Percentiles rank a stretch among this genome's conserved stretches.
Conservation (phyloP, 2,888 invertebrate species). For the Megastigmus dorsalis region DNA sequence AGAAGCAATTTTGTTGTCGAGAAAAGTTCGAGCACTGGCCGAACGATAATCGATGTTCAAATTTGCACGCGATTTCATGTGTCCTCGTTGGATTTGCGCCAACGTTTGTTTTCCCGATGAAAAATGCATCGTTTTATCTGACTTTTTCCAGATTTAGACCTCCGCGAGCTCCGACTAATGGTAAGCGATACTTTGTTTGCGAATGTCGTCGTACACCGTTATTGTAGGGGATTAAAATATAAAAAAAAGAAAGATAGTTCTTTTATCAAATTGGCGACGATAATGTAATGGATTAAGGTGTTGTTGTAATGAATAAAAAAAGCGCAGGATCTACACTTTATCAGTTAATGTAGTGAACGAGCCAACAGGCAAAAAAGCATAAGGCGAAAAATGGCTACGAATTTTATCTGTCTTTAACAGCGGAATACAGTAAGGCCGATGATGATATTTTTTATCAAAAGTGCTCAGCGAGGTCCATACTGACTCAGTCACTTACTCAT, state of each 20-base stretch:
- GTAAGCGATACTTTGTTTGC: background rate
- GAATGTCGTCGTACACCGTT: too few species aligned
- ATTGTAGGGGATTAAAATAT: too few species aligned
- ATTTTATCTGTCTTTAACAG: conserved; percentile 33
- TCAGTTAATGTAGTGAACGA: too few species aligned
- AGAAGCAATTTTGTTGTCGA: background rate
- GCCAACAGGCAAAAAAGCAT: too few species aligned
- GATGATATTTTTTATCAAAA: conserved; percentile 64
- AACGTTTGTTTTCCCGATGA: background rate
- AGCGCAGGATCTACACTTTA: too few species aligned
- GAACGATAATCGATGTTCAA: background rate
- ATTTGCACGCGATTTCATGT: background rate
- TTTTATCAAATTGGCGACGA: too few species aligned
- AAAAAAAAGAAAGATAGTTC: too few species aligned
- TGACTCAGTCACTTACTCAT: conserved; percentile 63
- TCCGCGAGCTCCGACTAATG: background rate
- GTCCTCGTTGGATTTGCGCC: background rate
- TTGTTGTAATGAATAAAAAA: too few species aligned
- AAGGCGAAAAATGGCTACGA: too few species aligned
- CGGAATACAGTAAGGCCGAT: conserved; percentile 48
- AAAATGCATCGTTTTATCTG: background rate
- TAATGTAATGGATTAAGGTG: too few species aligned
- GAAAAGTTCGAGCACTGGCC: background rate
- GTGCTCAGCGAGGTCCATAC: conserved; percentile 65
- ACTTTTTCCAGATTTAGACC: background rate